Evolutionary conservation across 2,888 invertebrate genomes (phyloP), one percentile per base, ranked within the genome.

Genomic region (Drosophila stalkeri): DNA sequence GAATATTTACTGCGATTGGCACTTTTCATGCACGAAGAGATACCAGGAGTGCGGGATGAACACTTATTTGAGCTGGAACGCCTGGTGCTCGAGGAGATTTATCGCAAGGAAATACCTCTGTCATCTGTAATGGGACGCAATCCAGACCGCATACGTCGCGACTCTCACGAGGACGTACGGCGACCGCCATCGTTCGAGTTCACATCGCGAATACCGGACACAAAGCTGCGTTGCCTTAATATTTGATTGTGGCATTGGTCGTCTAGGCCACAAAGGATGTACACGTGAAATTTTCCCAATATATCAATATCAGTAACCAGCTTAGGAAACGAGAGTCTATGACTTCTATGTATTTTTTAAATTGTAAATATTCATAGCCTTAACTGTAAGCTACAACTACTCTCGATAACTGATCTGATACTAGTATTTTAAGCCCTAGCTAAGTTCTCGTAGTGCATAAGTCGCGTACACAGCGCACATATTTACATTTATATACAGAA

Each of bases 1-100:
- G 99, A 99, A 92, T 99, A 99, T 93, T 94, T 99, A 7, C 93
- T 98, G 73, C 95, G 95, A n/a, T 65, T 98, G 90, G 97, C 97
- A 0, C 94, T 96, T 65, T 97, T 97, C 84, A 96, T 98, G 96
- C 94, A 96, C 77, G 95, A 95, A 41, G 95, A 97, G 91, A 95
- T 96, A 31, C 96, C 97, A 0, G 93, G 95, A 51, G 97, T 96
- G 0, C 91, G 95, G 51, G 98, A 98, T 91, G 94, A 95, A 33
- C 98, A 98, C 93, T 92, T 98, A 49, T 97, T 96, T 92, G 95
- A 95, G 0, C 92, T 98, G 80, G 98, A 98, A 91, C 93, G 94
- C 60, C 67, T 91, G 54, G 92, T 93, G 16, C 75, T 88, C 49
- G 85, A 91, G 39, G 84, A 92, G 65, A 75, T 93, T 41, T 69